phyloP scores from a whole-genome alignment of 2,797 vertebrate species.

The Pipistrellus kuhlii region DNA sequence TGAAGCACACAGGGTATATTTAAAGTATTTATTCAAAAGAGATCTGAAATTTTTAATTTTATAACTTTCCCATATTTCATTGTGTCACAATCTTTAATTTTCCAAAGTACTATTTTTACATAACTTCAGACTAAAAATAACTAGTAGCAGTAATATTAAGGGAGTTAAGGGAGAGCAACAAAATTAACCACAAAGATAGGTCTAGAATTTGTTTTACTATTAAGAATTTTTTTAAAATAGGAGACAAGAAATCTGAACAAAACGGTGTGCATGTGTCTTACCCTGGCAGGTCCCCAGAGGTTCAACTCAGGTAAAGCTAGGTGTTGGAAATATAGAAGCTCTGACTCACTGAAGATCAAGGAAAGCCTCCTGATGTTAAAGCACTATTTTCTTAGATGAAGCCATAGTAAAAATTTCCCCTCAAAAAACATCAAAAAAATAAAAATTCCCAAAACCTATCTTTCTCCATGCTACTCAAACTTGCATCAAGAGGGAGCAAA shows the following conservation, averaged over 20 bases:
- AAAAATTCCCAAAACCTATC: background rate
- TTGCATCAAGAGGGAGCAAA: background rate
- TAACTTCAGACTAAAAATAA: slow-evolving; percentile 48
- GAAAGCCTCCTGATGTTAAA: slow-evolving; percentile 7
- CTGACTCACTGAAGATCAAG: background rate
- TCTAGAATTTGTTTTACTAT: background rate
- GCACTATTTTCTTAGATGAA: background rate
- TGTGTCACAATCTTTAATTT: slow-evolving; percentile 47
- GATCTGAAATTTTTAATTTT: slow-evolving; percentile 50
- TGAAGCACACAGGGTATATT: background rate
- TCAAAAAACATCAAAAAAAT: background rate
- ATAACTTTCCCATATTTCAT: slow-evolving; percentile 12
- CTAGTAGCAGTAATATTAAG: background rate
- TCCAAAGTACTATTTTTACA: slow-evolving; percentile 61
- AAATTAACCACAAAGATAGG: slow-evolving; percentile 36
- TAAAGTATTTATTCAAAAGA: slow-evolving; percentile 33
- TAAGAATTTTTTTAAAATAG: slow-evolving; percentile 24
- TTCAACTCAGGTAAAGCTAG: background rate
- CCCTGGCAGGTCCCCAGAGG: background rate
- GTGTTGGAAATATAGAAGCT: background rate
- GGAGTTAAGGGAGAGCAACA: background rate
- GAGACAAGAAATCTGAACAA: slow-evolving; percentile 29
- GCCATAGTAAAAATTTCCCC: background rate
- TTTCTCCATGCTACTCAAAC: background rate
- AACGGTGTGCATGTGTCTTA: background rate